Percentiles rank a stretch among this genome's conserved stretches.
These are phyloP conservation scores for Anseranas semipalmata DNA, from an alignment of 2,113 vertebrate species.

Conservation along the genomic window DNA sequence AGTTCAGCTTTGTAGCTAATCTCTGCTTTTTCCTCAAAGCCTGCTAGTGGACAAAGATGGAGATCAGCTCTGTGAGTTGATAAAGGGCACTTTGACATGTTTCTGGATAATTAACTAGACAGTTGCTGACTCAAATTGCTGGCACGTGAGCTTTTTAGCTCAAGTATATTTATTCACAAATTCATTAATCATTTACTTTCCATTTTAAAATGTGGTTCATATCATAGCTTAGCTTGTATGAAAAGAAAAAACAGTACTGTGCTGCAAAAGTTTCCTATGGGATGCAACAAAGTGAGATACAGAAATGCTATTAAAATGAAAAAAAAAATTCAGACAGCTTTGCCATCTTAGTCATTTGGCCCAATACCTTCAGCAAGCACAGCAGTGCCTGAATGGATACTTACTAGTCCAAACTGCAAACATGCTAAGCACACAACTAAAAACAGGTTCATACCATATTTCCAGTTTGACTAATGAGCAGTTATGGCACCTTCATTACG, in stretches of 20 bases:
- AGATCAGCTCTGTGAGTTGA: not conserved
- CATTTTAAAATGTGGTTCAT: not conserved
- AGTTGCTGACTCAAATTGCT: not conserved
- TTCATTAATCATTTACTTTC: not conserved
- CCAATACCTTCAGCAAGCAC: not conserved
- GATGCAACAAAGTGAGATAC: not conserved
- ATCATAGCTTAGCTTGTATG: not conserved
- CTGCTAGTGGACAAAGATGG: not conserved
- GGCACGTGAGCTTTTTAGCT: not conserved
- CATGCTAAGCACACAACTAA: not conserved
- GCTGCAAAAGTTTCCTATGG: not conserved
- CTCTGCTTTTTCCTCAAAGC: not conserved
- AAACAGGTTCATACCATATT: not conserved
- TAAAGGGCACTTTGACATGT: not conserved
- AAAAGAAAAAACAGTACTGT: not conserved
- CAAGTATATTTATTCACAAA: not conserved
- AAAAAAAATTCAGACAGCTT: not conserved
- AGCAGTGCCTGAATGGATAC: not conserved
- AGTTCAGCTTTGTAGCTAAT: not conserved
- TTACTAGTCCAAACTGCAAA: not conserved
- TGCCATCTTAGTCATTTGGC: not conserved
- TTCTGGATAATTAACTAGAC: not conserved
- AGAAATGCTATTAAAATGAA: not conserved
- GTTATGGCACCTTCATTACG: not conserved
- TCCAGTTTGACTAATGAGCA: not conserved